Conservation (phyloP, 2,797 vertebrate genomes). For the Columba guinea region DNA sequence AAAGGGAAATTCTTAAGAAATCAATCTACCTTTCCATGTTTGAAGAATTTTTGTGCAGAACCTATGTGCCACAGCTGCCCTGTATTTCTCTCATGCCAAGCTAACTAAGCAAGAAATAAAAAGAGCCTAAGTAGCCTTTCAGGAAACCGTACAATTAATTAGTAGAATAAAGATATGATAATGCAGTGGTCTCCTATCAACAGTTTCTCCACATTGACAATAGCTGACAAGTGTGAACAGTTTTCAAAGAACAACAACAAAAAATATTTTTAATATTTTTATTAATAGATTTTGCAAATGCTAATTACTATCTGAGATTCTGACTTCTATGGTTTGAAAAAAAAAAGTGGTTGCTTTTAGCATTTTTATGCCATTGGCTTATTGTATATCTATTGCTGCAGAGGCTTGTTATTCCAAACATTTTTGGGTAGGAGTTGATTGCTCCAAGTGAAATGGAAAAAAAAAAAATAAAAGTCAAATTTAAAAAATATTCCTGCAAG, state of each 20-base stretch:
- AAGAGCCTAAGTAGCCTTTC: background rate
- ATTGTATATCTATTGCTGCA: background rate
- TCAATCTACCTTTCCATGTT: fast-evolving
- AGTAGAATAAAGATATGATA: background rate
- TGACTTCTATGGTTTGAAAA: background rate
- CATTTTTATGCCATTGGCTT: background rate
- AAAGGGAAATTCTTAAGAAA: background rate
- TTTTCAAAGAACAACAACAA: background rate
- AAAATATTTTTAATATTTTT: background rate
- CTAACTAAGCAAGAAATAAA: background rate
- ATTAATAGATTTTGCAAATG: background rate
- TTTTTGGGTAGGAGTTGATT: background rate
- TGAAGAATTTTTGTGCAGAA: background rate
- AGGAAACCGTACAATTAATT: background rate
- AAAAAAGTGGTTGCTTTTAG: background rate
- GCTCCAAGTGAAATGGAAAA: background rate
- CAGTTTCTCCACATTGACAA: background rate
- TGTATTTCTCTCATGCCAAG: background rate
- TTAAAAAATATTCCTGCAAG: background rate
- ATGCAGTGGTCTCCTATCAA: background rate
- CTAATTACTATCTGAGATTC: background rate
- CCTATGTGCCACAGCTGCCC: background rate
- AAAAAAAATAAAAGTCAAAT: background rate
- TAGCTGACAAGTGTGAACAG: background rate
- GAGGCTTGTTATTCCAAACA: background rate